These are phyloP conservation scores for Campoletis sonorensis DNA, from an alignment of 1,140 invertebrate species.

Conservation along the genomic window DNA sequence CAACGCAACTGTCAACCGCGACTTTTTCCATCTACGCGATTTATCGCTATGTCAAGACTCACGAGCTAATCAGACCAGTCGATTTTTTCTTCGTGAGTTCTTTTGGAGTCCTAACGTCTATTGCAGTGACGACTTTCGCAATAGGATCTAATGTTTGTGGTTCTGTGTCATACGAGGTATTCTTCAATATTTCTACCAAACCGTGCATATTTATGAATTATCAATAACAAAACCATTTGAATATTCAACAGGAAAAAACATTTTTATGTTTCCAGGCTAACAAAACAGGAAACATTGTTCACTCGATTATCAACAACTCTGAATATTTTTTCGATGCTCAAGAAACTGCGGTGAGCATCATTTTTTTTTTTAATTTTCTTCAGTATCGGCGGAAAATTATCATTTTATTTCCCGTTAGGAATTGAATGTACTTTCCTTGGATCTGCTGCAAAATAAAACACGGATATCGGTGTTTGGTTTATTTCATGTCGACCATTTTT, in stretches of 20 bases:
- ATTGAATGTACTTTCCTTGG: slow-evolving; percentile 4
- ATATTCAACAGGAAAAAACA: background rate
- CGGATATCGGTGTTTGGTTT: slow-evolving; percentile 3
- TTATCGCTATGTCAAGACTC: background rate
- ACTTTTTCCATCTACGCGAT: background rate
- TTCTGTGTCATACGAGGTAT: no score
- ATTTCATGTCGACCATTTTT: slow-evolving; percentile 11
- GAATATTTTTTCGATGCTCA: background rate
- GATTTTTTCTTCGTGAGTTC: background rate
- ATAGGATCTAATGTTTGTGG: background rate
- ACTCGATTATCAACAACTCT: background rate
- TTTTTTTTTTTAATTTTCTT: background rate
- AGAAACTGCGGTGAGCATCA: slow-evolving; percentile 21
- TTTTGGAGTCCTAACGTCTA: background rate
- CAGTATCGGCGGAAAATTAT: background rate
- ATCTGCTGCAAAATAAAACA: background rate
- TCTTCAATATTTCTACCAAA: no score
- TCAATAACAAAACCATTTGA: no score
- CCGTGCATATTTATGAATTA: no score
- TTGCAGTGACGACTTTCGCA: background rate
- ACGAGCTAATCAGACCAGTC: background rate
- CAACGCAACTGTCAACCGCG: background rate
- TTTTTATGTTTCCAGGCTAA: no score
- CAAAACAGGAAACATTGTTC: slow-evolving; percentile 16
- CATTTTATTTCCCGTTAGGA: background rate